Percentiles rank a stretch among this genome's conserved stretches.
Conservation (phyloP, 2,113 vertebrate species). For the Heptranchias perlo region DNA sequence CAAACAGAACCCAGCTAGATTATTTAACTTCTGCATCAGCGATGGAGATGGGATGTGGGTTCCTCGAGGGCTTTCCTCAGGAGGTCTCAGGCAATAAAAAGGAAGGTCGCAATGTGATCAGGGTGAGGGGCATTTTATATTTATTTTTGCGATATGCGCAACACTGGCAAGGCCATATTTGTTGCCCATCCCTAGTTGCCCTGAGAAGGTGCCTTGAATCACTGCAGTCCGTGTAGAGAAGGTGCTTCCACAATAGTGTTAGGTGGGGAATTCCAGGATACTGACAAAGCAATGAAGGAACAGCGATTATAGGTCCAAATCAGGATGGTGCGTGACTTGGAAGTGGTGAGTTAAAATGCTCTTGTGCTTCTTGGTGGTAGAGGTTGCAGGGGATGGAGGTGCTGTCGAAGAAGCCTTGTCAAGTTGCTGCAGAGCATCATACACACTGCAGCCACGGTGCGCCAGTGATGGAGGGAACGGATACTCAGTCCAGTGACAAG, state of each 20-base stretch:
- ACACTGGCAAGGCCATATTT: not conserved
- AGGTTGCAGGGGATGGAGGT: not conserved
- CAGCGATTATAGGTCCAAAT: not conserved
- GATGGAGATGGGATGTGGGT: not conserved
- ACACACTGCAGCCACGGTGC: too few relatives aligned
- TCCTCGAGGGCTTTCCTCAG: not conserved
- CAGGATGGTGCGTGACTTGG: not conserved
- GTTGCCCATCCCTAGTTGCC: not conserved
- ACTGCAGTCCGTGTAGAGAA: not conserved
- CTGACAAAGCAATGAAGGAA: not conserved
- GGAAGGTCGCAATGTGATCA: not conserved
- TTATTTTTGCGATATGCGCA: not conserved
- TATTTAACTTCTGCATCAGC: not conserved
- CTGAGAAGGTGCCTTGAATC: not conserved
- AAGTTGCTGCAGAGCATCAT: too few relatives aligned
- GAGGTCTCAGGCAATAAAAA: not conserved
- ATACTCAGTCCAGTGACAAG: too few relatives aligned
- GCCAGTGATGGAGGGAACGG: too few relatives aligned
- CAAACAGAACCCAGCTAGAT: not conserved
- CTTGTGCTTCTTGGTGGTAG: not conserved
- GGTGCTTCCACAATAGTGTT: not conserved
- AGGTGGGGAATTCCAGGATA: not conserved
- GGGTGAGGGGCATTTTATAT: not conserved
- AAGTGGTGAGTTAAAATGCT: not conserved
- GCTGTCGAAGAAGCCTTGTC: too few relatives aligned